phyloP scores from a whole-genome alignment of 1,140 invertebrate genomes.

The Physella acuta region DNA sequence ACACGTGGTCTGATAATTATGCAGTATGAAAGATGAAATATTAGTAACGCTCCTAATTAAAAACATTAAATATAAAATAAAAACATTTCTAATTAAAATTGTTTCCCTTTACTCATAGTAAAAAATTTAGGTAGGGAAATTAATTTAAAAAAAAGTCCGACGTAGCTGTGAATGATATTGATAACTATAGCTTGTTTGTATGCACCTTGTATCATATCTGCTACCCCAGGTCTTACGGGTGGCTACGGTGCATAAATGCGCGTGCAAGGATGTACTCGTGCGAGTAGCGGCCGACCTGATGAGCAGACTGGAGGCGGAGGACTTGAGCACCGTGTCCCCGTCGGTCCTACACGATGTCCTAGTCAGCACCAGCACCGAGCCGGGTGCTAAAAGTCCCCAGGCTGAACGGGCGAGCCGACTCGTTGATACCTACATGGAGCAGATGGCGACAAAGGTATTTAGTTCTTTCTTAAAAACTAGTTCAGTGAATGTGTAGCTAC shows the following conservation, averaged over 20 bases:
- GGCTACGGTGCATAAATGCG: slow-evolving; percentile 42
- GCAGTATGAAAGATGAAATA: no score
- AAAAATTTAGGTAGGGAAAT: no score
- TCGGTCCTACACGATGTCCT: slow-evolving; percentile 51
- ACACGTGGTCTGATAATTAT: no score
- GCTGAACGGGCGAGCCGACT: slow-evolving; percentile 42
- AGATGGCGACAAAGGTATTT: slow-evolving; percentile 46
- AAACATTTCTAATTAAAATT: no score
- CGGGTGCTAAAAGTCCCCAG: slow-evolving; percentile 26
- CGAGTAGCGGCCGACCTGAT: slow-evolving; percentile 45
- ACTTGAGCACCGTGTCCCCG: slow-evolving; percentile 47
- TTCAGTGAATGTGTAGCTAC: no score
- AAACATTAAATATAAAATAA: no score
- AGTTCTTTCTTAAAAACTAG: no score
- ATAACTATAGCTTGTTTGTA: no score
- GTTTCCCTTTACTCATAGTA: no score
- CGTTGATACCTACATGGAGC: slow-evolving; percentile 49
- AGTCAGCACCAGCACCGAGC: slow-evolving; percentile 33
- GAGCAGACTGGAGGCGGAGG: slow-evolving; percentile 42
- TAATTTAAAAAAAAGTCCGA: no score
- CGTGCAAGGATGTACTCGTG: slow-evolving; percentile 43
- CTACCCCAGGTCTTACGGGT: slow-evolving; percentile 36
- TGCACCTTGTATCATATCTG: not conserved
- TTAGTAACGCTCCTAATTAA: no score
- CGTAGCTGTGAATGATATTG: no score